These are phyloP conservation scores for Odontothrips loti DNA, from an alignment of 2,888 invertebrate species.

Conservation along the genomic window DNA sequence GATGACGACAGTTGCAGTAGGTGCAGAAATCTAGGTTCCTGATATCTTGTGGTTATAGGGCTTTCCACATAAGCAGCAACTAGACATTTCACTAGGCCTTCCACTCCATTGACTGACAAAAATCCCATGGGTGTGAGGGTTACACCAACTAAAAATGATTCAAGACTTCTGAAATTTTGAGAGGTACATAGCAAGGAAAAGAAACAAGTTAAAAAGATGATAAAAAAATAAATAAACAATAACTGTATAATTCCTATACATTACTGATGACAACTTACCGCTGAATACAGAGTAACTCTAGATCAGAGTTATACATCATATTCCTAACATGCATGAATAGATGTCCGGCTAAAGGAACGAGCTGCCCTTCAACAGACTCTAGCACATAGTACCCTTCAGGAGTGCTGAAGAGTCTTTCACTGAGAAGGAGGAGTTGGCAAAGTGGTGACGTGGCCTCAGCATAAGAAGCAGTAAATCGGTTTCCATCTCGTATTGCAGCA, in stretches of 20 bases:
- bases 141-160: neutral
- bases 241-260: neutral
- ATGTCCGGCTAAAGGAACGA: neutral
- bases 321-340: neutral
- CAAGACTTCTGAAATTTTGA: neutral
- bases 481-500: neutral
- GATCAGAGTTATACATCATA: neutral
- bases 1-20: neutral
- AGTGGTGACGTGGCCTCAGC: neutral
- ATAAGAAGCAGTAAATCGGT: neutral
- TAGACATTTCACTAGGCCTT: neutral
- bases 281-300: neutral
- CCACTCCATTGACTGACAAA: neutral
- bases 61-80: neutral
- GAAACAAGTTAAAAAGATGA: neutral
- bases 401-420: neutral
- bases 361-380: neutral
- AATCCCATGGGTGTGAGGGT: conserved; percentile 2
- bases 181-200: neutral
- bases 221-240: neutral
- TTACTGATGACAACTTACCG: neutral
- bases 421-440: neutral
- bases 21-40: neutral
- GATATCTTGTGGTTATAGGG: neutral
- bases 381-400: neutral